phyloP scores from a whole-genome alignment of 2,888 invertebrate species.

The Hydraecia micacea region DNA sequence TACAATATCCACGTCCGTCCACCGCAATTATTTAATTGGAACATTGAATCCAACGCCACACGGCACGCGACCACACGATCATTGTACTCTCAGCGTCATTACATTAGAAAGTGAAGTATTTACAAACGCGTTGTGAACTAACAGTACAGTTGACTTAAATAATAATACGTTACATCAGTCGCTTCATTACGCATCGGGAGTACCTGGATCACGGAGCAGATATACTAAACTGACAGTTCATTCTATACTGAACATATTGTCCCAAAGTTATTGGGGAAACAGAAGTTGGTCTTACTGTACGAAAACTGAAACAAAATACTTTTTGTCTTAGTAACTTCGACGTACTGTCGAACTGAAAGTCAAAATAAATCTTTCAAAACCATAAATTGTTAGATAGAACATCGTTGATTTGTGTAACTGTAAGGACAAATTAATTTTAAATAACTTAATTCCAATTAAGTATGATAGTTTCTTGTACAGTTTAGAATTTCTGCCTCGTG shows the following conservation, averaged over 20 bases:
- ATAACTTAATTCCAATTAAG: neutral
- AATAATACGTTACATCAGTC: conserved; percentile 65
- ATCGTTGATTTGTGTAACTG: neutral
- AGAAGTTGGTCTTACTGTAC: neutral
- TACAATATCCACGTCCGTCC: conserved; percentile 49
- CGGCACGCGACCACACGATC: conserved; percentile 44
- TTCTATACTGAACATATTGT: neutral
- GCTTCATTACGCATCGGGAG: conserved; percentile 36
- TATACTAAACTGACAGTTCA: neutral
- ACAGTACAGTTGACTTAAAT: conserved; percentile 57
- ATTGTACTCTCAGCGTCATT: conserved; percentile 58
- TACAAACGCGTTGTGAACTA: conserved; percentile 51
- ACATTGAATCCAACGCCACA: conserved; percentile 25
- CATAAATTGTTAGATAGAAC: neutral
- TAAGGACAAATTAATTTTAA: neutral
- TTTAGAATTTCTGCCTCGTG: conserved; percentile 21
- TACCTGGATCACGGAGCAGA: conserved; percentile 3
- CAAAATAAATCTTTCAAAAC: neutral
- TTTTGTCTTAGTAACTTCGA: neutral
- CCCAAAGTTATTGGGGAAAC: neutral
- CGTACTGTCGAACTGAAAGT: neutral
- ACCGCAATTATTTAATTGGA: conserved; percentile 60
- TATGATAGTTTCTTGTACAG: neutral
- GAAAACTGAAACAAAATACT: neutral
- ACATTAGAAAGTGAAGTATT: conserved; percentile 60